A percentile compares a stretch with the other conserved stretches of the same genome.
Evolutionary conservation across 2,888 invertebrate genomes (phyloP).

Genomic region (Melangyna quadrimaculata): DNA sequence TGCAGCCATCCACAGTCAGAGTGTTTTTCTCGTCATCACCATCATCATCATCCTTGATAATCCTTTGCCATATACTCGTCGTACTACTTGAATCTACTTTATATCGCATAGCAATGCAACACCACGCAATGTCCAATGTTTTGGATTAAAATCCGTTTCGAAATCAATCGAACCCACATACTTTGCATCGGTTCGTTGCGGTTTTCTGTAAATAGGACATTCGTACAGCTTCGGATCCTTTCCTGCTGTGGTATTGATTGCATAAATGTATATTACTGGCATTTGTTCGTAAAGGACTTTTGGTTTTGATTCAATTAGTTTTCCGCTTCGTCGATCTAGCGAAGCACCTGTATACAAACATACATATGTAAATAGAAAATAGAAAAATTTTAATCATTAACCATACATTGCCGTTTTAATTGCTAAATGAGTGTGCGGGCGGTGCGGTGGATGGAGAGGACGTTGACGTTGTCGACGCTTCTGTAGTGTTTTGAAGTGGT

Average conservation of each 20-base stretch:
- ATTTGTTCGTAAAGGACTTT: constrained; percentile 97
- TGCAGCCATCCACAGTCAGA: neutral
- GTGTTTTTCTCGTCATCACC: neutral
- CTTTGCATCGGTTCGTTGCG: constrained; percentile 95
- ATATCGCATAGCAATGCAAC: constrained; percentile 98
- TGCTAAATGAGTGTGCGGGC: neutral
- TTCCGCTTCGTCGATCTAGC: constrained; percentile 92
- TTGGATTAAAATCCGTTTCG: constrained; percentile 94
- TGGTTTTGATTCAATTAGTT: constrained; percentile 94
- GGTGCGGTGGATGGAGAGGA: neutral
- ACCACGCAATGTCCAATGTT: constrained; percentile 97
- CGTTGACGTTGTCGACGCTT: neutral
- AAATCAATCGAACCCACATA: constrained; percentile 98
- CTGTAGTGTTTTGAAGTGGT: neutral
- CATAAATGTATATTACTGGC: constrained; percentile 98
- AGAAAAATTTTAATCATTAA: constrained; percentile 11
- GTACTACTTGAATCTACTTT: constrained; percentile 85
- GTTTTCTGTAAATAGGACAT: constrained; percentile 98
- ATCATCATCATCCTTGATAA: constrained; percentile 22
- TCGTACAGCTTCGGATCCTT: constrained; percentile 96
- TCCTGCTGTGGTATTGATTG: constrained; percentile 95
- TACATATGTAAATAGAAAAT: neutral
- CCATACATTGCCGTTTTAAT: constrained; percentile 31
- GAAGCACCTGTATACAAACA: constrained; percentile 84
- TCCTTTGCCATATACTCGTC: too few relatives aligned